Base-by-base conservation (phyloP, 2,113 vertebrate species). In the Campylomormyrus numenius region DNA sequence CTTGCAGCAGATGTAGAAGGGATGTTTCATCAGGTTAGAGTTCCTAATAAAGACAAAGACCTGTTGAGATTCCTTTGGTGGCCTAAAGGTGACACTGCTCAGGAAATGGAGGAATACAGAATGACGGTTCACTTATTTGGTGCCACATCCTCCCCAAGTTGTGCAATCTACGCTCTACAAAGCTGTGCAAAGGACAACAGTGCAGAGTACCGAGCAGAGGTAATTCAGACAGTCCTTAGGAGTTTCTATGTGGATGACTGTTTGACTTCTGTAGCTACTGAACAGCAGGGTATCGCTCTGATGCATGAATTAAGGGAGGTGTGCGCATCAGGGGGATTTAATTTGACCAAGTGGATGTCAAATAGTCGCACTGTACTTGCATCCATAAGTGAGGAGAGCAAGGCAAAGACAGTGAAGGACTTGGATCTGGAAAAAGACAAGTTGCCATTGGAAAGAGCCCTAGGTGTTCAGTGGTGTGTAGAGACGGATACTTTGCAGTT, bases 81-180 rank as follows among this genome's bases (percentile, higher is more conserved):
- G 91, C 53, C 85, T 21, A 27, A 90, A 56, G 91, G 91, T 13
- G 85, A 90, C 87, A 45, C 21, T 49, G 39, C 48, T 31, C 62
- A 74, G 46, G 85, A 45, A 3, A 13, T 85, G 85, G 49, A 2
- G 21, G 91, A 90, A 42, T 90, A 88, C 24, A 88, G 50, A 53
- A 90, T 90, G 85, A 42, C 50, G 6, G 62, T 88, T 17, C 89
- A 90, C 42, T 56, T 91, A 49, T 91, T 91, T 90, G 89, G 91
- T 83, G 86, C 85, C 45, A 46, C 45, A 46, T 46, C 39, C 39
- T 39, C 39, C 39, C 39, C 39, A 39, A 39, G 0, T 39, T 39
- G 39, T 39, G 39, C 39, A 13, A 87, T 91, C 46, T 48, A 48
- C 8, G 46, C 46, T 48, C 46, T 48, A 48, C 46, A 48, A 48